phyloP scores from a whole-genome alignment of 2,113 vertebrate species.

The Plecturocebus donacophilus region DNA sequence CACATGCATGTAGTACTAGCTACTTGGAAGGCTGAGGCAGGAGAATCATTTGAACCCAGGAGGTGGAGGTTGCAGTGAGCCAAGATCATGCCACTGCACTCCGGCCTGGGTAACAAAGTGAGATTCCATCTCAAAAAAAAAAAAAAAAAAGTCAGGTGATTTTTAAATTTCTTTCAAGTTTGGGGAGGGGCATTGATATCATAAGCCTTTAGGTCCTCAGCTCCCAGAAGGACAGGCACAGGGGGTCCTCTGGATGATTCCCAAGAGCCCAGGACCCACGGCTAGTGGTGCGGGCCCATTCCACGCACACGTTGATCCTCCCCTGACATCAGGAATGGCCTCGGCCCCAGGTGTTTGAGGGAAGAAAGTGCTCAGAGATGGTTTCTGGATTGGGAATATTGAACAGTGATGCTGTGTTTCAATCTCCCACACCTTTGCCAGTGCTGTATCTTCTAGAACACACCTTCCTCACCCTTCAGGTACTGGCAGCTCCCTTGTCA shows the following conservation, averaged over 20 bases:
- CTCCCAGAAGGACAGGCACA: neutral
- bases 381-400: neutral
- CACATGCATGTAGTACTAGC: no score
- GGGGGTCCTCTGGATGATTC: neutral
- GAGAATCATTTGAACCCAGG: no score
- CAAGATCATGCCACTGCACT: no score
- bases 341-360: neutral
- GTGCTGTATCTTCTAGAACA: neutral
- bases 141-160: neutral
- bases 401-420: neutral
- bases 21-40: no score
- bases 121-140: no score
- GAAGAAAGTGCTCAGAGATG: neutral
- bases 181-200: neutral
- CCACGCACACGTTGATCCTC: neutral
- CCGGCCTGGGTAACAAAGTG: no score
- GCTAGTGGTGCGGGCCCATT: neutral
- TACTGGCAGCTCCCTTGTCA: neutral
- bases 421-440: neutral
- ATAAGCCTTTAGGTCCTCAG: neutral
- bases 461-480: no score
- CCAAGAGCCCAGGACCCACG: neutral
- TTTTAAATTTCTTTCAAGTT: neutral
- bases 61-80: no score
- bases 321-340: neutral